Evolutionary conservation across 2,888 invertebrate species (phyloP).

Genomic region (Taenaris catops): DNA sequence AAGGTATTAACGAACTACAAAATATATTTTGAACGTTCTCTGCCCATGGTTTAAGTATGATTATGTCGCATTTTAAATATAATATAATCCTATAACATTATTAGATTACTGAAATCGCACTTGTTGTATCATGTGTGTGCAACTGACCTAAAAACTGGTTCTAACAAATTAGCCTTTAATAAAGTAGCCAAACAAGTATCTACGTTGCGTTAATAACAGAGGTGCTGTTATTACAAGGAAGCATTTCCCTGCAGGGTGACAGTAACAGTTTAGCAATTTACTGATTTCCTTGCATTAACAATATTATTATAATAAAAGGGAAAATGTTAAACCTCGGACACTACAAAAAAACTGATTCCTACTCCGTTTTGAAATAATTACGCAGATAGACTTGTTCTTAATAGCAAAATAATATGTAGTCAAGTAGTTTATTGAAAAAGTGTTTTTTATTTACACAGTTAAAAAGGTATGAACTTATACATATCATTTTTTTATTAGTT

Average conservation of each 20-base stretch:
- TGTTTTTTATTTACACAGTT: no score
- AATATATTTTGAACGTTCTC: no score
- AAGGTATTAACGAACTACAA: no score
- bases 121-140: background rate
- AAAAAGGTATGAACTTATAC: no score
- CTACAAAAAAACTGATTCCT: no score
- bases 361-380: background rate
- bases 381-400: background rate
- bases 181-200: constrained; percentile 9
- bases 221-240: constrained; percentile 8
- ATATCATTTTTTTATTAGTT: no score
- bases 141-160: constrained; percentile 5
- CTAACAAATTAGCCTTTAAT: constrained; percentile 7
- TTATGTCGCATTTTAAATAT: no score
- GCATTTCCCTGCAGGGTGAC: constrained; percentile 11
- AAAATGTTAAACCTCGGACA: background rate
- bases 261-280: constrained; percentile 8
- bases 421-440: no score
- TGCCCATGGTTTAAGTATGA: no score
- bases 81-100: no score
- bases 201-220: background rate
- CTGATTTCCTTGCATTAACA: constrained; percentile 7
- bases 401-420: no score
- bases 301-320: background rate
- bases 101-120: no score